These are phyloP conservation scores for Penaeus japonicus DNA, from an alignment of 1,140 invertebrate genomes.

Conservation along the genomic window DNA sequence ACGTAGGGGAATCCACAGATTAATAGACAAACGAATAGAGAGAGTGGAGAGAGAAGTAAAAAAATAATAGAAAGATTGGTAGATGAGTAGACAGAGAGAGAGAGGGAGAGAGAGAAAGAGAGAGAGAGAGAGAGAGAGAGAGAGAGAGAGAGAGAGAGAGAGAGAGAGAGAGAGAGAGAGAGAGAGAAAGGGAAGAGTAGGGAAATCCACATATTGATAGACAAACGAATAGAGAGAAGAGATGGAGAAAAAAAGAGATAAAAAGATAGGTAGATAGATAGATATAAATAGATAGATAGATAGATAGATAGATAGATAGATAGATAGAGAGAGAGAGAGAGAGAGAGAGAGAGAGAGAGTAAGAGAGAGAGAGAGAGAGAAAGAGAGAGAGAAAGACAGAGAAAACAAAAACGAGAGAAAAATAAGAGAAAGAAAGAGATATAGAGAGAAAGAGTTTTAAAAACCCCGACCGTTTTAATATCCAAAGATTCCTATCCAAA, in stretches of 20 bases:
- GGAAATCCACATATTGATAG: not conserved
- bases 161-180: too few species aligned
- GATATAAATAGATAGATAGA: not conserved
- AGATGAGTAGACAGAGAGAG: too few species aligned
- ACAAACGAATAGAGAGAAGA: not conserved
- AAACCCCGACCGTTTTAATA: not conserved
- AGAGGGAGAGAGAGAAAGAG: too few species aligned
- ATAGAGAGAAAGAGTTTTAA: not conserved
- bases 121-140: too few species aligned
- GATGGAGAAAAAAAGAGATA: not conserved
- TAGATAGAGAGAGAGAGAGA: not conserved
- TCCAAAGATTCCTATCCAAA: too few species aligned
- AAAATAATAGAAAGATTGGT: too few species aligned
- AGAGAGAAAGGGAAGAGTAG: too few species aligned
- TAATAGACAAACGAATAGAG: too few species aligned
- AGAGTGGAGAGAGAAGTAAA: too few species aligned
- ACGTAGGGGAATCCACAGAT: too few species aligned
- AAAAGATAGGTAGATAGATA: not conserved
- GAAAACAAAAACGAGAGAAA: not conserved
- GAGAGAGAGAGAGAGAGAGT: not conserved
- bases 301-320: not conserved
- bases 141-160: too few species aligned
- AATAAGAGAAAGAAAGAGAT: not conserved
- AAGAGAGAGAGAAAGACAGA: not conserved
- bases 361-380: slow-evolving; percentile 1